Evolutionary conservation across 2,888 invertebrate genomes (phyloP).

Genomic region (Hydrotaea diabolus): DNA sequence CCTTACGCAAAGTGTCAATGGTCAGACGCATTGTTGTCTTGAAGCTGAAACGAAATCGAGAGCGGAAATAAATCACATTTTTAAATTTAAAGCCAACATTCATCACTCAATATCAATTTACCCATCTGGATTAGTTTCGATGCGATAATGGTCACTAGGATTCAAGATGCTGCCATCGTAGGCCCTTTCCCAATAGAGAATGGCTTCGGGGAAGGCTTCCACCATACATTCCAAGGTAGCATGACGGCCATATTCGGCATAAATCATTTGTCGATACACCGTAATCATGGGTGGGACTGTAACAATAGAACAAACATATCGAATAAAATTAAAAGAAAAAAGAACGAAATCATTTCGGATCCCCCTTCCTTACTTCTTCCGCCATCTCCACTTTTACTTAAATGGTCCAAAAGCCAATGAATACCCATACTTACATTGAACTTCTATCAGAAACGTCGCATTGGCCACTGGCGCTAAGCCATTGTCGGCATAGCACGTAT

Average conservation of each 20-base stretch:
- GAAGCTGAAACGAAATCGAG: constrained; percentile 76
- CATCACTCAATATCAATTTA: constrained; percentile 64
- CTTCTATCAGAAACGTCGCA: constrained; percentile 91
- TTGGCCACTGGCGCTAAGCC: constrained; percentile 91
- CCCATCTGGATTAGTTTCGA: constrained; percentile 83
- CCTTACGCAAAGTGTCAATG: constrained; percentile 85
- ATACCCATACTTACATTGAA: constrained; percentile 89
- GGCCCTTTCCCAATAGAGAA: constrained; percentile 90
- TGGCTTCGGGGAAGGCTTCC: constrained; percentile 93
- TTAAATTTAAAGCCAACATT: neutral
- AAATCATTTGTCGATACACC: constrained; percentile 88
- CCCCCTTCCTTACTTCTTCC: neutral
- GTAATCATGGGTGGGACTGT: constrained; percentile 93
- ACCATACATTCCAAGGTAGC: constrained; percentile 91
- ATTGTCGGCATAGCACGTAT: constrained; percentile 89
- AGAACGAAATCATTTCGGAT: neutral
- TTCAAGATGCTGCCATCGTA: constrained; percentile 89
- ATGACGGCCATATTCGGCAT: constrained; percentile 86
- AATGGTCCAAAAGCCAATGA: too few species aligned
- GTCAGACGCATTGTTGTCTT: constrained; percentile 90
- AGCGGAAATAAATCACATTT: neutral
- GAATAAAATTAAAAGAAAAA: constrained; percentile 19
- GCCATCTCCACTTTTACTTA: constrained; percentile 57
- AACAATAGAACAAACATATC: constrained; percentile 67
- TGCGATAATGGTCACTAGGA: constrained; percentile 84